phyloP scores from a whole-genome alignment of 2,113 vertebrate species.

The Zosterops japonicus region DNA sequence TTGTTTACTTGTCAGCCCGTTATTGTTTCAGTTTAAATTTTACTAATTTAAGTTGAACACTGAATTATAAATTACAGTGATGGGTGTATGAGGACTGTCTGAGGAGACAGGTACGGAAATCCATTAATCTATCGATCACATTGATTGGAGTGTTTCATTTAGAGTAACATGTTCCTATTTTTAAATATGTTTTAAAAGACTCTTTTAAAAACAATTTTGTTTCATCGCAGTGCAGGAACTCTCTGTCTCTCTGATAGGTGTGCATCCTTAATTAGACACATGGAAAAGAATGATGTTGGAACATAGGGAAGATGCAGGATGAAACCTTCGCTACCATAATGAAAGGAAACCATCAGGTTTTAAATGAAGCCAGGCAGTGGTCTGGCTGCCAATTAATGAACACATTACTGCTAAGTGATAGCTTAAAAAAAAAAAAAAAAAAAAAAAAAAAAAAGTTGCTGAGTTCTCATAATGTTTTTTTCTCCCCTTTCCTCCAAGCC shows the following conservation, averaged over 20 bases:
- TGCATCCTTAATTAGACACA: not conserved
- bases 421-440: not conserved
- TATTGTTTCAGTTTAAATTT: slow-evolving; percentile 15
- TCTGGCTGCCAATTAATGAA: slow-evolving; percentile 44
- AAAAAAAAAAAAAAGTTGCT: not conserved
- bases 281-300: not conserved
- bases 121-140: not conserved
- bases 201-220: not conserved
- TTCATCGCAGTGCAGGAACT: not conserved
- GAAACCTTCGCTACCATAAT: not conserved
- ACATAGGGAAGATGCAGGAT: not conserved
- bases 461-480: not conserved
- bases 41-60: slow-evolving; percentile 3
- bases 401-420: slow-evolving; percentile 33
- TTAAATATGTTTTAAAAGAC: not conserved
- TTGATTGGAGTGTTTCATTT: slow-evolving; percentile 9
- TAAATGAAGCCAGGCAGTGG: slow-evolving; percentile 5
- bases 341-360: not conserved
- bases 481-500: not conserved
- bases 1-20: not conserved
- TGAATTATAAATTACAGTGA: not conserved
- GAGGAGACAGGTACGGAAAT: slow-evolving; percentile 7
- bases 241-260: not conserved
- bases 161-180: not conserved
- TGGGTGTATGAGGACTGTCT: not conserved